Evolutionary conservation across 2,888 invertebrate genomes (phyloP).

Genomic region (Microdon myrmicae): DNA sequence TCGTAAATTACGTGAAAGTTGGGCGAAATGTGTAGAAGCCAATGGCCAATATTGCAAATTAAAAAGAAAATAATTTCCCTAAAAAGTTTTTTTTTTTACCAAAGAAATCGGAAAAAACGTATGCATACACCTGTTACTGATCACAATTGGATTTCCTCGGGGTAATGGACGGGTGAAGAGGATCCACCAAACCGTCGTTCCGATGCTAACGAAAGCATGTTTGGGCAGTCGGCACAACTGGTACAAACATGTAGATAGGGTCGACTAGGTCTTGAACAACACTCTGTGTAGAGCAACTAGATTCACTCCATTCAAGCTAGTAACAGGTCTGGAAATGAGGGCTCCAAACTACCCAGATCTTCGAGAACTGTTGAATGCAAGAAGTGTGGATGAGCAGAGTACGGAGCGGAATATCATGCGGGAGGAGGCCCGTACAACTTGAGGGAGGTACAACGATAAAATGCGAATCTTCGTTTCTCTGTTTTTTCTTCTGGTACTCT

Average conservation of each 20-base stretch:
- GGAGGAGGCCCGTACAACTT: not conserved
- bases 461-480: no score
- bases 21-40: no score
- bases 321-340: slow-evolving; percentile 17
- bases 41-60: no score
- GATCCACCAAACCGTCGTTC: slow-evolving; percentile 57
- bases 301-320: slow-evolving; percentile 8
- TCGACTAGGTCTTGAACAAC: slow-evolving; percentile 50
- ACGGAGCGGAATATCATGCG: not conserved
- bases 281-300: slow-evolving; percentile 11
- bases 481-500: no score
- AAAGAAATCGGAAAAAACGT: no score
- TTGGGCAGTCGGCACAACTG: slow-evolving; percentile 56
- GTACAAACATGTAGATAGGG: slow-evolving; percentile 52
- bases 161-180: slow-evolving; percentile 60
- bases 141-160: no score
- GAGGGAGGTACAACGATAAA: no score
- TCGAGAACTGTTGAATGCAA: not conserved
- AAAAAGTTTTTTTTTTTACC: no score
- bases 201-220: slow-evolving; percentile 59
- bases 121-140: slow-evolving; percentile 55
- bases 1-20: no score
- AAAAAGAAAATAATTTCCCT: no score
- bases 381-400: not conserved
- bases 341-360: not conserved